phyloP scores from a whole-genome alignment of 1,140 invertebrate genomes.

The Formica selysi region DNA sequence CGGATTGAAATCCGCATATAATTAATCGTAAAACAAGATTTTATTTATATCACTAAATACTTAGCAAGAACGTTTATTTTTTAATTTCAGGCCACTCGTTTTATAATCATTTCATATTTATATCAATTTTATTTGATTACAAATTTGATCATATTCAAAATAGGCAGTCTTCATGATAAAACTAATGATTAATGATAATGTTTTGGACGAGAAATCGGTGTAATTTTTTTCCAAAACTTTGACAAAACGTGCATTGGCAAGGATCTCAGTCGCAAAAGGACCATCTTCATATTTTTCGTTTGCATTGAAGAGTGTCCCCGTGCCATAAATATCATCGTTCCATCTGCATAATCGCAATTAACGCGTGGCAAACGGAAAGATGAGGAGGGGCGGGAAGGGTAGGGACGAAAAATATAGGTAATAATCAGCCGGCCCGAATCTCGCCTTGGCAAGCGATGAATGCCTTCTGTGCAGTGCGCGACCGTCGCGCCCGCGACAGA shows the following conservation, averaged over 20 bases:
- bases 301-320: slow-evolving; percentile 23
- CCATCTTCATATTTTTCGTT: slow-evolving; percentile 11
- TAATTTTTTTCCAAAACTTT: not conserved
- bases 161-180: not conserved
- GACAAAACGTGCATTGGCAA: not conserved
- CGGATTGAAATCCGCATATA: not conserved
- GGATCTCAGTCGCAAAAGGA: not conserved
- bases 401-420: slow-evolving; percentile 39
- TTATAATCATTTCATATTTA: not conserved
- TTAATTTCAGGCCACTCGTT: not conserved
- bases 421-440: slow-evolving; percentile 67
- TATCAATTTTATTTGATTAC: not conserved
- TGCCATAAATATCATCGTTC: slow-evolving; percentile 64
- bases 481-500: slow-evolving; percentile 53
- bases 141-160: not conserved
- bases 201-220: not conserved
- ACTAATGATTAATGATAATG: not conserved
- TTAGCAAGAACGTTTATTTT: not conserved
- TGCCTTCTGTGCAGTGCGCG: slow-evolving; percentile 70
- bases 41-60: not conserved
- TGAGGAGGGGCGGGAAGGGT: not conserved
- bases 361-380: slow-evolving; percentile 31
- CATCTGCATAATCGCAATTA: slow-evolving; percentile 66
- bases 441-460: slow-evolving; percentile 81
- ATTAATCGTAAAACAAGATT: not conserved